Conservation (phyloP, 2,797 vertebrate species). For the Tolypeutes matacus region DNA sequence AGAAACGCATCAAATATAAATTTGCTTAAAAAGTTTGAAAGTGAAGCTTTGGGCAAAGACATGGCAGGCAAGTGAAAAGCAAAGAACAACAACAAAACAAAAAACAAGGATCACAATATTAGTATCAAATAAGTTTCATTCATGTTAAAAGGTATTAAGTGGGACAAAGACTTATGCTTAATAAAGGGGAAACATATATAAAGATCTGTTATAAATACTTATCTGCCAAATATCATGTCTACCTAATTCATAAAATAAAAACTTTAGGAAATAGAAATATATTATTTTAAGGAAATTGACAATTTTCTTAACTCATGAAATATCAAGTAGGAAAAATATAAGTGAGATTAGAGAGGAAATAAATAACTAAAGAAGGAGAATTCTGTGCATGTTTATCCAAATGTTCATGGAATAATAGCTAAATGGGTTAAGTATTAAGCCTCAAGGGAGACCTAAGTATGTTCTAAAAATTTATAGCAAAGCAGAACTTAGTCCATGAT, state of each 20-base stretch:
- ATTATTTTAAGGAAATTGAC: not conserved
- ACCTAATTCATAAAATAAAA: conserved; percentile 2
- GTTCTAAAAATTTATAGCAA: not conserved
- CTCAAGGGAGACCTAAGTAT: not conserved
- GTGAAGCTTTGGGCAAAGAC: not conserved
- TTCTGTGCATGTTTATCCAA: not conserved
- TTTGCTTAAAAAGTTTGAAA: conserved; percentile 47
- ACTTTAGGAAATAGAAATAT: not conserved
- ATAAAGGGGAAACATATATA: not conserved
- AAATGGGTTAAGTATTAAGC: not conserved
- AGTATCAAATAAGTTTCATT: not conserved
- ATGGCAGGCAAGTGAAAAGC: not conserved
- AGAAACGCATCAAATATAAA: not conserved
- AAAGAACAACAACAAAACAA: not conserved
- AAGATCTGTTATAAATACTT: not conserved
- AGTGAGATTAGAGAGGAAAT: not conserved
- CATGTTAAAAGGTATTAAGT: not conserved
- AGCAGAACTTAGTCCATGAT: not conserved
- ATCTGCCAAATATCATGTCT: not conserved
- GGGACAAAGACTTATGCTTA: not conserved
- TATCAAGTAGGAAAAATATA: not conserved
- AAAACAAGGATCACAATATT: not conserved
- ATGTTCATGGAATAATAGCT: not conserved
- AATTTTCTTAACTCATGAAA: not conserved
- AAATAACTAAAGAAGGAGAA: not conserved